Evolutionary conservation across 2,113 vertebrate genomes (phyloP).

Genomic region (Acinonyx jubatus): DNA sequence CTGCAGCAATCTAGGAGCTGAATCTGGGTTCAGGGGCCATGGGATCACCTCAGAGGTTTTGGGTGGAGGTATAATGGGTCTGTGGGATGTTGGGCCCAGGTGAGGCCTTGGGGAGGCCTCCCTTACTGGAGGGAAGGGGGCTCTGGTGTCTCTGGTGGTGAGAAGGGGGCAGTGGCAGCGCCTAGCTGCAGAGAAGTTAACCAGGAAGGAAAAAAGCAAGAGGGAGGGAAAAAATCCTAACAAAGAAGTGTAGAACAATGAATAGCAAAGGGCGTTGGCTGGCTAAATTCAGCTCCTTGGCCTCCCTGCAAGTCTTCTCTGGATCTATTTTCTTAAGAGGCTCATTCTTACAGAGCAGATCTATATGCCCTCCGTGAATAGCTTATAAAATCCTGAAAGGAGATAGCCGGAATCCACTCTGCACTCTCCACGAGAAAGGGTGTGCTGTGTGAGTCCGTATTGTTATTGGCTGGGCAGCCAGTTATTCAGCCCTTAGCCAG

Average conservation of each 20-base stretch:
- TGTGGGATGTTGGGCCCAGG: background rate
- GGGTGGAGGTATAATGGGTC: no score
- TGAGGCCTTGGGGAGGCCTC: background rate
- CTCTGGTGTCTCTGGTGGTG: background rate
- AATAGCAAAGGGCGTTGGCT: constrained; percentile 75
- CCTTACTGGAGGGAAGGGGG: background rate
- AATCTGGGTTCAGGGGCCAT: background rate
- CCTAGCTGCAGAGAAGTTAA: constrained; percentile 60
- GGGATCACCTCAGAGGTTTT: background rate
- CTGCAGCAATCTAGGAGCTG: background rate
- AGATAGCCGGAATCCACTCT: background rate
- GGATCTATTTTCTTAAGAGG: background rate
- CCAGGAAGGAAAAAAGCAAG: constrained; percentile 66
- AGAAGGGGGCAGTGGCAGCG: constrained; percentile 12
- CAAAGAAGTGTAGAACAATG: constrained; percentile 77
- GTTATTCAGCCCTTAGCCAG: constrained; percentile 50
- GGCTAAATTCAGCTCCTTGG: background rate
- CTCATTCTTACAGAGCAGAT: background rate
- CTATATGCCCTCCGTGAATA: background rate
- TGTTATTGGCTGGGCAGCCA: constrained; percentile 68
- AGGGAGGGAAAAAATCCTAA: constrained; percentile 73
- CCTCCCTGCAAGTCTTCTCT: constrained; percentile 37
- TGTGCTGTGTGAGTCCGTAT: constrained; percentile 45
- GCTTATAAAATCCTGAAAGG: constrained; percentile 41
- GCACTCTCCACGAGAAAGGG: background rate